Conservation (phyloP, 2,888 invertebrate species). For the Noctua janthe region DNA sequence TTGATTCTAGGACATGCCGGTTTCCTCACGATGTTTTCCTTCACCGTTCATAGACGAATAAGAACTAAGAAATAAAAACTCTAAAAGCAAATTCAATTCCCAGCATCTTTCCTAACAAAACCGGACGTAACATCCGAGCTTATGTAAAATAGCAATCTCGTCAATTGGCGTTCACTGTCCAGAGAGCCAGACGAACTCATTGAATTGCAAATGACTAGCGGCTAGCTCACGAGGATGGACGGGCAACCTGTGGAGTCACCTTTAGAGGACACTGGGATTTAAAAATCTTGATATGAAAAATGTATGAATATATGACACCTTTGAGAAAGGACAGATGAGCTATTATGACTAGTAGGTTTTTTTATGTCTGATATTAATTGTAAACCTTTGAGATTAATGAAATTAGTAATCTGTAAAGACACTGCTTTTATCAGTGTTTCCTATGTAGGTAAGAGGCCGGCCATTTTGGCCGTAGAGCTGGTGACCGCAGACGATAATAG, state of each 20-base stretch:
- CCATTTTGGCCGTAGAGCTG: too few relatives aligned
- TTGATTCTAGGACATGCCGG: too few relatives aligned
- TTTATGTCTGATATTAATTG: too few relatives aligned
- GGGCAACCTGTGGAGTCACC: constrained; percentile 55
- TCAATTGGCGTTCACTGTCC: constrained; percentile 65
- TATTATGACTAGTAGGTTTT: background rate
- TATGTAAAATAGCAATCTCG: constrained; percentile 68
- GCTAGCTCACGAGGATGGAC: constrained; percentile 36
- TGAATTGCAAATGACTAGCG: constrained; percentile 76
- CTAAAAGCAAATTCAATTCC: constrained; percentile 3
- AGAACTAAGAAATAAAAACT: background rate
- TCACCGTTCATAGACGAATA: background rate
- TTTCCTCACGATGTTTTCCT: too few relatives aligned
- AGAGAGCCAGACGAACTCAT: constrained; percentile 71
- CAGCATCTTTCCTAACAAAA: constrained; percentile 19
- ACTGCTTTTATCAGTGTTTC: too few relatives aligned
- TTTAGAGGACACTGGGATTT: constrained; percentile 16
- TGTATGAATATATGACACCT: background rate
- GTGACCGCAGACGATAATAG: too few relatives aligned
- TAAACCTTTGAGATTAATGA: too few relatives aligned
- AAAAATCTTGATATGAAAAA: background rate
- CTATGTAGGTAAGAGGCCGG: too few relatives aligned
- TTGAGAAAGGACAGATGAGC: background rate
- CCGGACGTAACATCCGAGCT: constrained; percentile 59
- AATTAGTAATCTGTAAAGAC: too few relatives aligned